Base-by-base conservation (phyloP, 2,113 vertebrate genomes). In the Zapornia atra region DNA sequence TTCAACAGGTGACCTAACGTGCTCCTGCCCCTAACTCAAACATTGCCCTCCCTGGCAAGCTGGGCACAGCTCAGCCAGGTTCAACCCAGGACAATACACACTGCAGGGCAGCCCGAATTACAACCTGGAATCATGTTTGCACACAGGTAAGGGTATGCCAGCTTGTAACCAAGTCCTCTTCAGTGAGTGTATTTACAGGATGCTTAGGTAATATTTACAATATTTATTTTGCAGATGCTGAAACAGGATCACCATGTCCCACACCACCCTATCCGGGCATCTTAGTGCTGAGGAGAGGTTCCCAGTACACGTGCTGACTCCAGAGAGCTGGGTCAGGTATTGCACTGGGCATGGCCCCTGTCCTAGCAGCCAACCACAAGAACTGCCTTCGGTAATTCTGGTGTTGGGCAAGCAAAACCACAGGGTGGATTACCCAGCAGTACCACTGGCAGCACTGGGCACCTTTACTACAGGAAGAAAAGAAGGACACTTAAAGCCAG, bases 231-330 rank as follows among this genome's bases (percentile, higher is more conserved):
- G 92, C 2, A 3, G 31, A 1, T 31, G 60, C 65, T 84, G 87
- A 7, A 84, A 82, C 46, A n/a, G 72, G 64, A 94, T 5, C 81
- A 46, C 28, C 73, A 1, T 0, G 20, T 34, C 46, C 78, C 92
- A 63, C 5, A 0, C 8, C 85, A 63, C 60, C 63, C 78, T 44
- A 22, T 1, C 50, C 6, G 0, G 22, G 60, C 1, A 1, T 10
- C 68, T 50, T 46, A 1, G 61, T 0, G 42, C 38, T 26, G 57
- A 18, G 2, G 53, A 68, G 24, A 82, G 36, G 28, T 42, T 88
- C 82, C 88, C 76, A 61, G 76, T 0, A 18, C 72, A 51, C 2
- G 2, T 12, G 68, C 75, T 68, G 90, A 44, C 59, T 89, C 40
- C 57, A 4, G 2, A 60, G 54, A 51, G 59, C 59, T 24, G 82